Percentiles rank a stretch among this genome's conserved stretches.
Evolutionary conservation across 2,888 invertebrate genomes (phyloP).

Genomic region (Troides aeacus): DNA sequence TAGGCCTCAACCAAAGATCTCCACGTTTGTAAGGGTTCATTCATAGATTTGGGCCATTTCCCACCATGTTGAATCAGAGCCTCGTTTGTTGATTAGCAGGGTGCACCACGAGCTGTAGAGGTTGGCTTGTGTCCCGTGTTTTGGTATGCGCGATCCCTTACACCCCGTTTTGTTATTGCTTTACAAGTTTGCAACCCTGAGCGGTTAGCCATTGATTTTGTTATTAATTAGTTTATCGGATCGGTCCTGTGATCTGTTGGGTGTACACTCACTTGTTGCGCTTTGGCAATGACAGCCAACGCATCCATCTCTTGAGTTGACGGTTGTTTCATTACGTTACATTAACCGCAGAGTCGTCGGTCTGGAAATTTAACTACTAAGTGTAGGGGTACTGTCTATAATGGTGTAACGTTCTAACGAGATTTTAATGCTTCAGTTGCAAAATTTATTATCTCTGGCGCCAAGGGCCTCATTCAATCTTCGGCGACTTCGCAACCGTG

Average conservation of each 20-base stretch:
- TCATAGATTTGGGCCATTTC: too few relatives aligned
- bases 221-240: slow-evolving; percentile 31
- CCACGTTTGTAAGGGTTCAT: too few relatives aligned
- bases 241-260: slow-evolving; percentile 42
- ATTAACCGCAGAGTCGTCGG: slow-evolving; percentile 43
- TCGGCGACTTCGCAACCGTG: slow-evolving; percentile 39
- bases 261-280: slow-evolving; percentile 56
- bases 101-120: too few relatives aligned
- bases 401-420: slow-evolving; percentile 58
- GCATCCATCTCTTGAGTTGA: slow-evolving; percentile 41
- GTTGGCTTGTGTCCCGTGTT: too few relatives aligned
- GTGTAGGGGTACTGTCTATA: slow-evolving; percentile 44
- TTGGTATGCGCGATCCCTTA: too few relatives aligned
- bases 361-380: slow-evolving; percentile 41
- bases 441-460: slow-evolving; percentile 63
- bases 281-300: slow-evolving; percentile 42
- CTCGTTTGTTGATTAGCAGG: too few relatives aligned
- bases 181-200: not conserved
- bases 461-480: slow-evolving; percentile 48
- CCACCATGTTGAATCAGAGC: too few relatives aligned
- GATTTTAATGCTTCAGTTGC: slow-evolving; percentile 68
- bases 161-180: not conserved
- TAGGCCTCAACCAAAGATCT: too few relatives aligned
- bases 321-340: slow-evolving; percentile 47
- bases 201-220: slow-evolving; percentile 14